These are phyloP conservation scores for Metridium senile DNA, from an alignment of 92 coral and sea anemone genomes.

Conservation along the genomic window DNA sequence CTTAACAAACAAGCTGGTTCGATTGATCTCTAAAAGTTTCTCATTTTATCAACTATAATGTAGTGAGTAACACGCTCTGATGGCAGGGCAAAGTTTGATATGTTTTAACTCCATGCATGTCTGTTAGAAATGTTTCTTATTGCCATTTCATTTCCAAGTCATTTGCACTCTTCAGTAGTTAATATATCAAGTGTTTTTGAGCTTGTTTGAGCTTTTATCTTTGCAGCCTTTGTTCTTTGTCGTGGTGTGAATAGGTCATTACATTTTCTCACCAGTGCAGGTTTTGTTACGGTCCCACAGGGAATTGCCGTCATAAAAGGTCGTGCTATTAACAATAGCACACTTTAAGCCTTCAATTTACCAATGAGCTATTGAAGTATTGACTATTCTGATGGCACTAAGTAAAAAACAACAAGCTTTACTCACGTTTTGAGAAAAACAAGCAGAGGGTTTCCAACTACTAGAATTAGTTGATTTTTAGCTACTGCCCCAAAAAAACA, in stretches of 20 bases:
- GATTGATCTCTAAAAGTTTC: too few species aligned
- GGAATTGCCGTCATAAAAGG: conserved; percentile 11
- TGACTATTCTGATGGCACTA: not conserved
- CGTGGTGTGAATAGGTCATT: conserved; percentile 6
- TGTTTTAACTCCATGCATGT: not conserved
- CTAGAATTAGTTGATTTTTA: not conserved
- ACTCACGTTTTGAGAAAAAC: not conserved
- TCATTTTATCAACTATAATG: too few species aligned
- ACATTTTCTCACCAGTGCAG: not conserved
- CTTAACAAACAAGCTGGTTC: too few species aligned
- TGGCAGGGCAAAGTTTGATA: too few species aligned
- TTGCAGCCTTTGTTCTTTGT: not conserved
- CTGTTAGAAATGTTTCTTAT: not conserved
- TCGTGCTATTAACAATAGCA: conserved; percentile 7
- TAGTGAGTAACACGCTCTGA: too few species aligned
- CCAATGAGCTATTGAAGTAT: not conserved
- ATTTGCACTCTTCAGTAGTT: not conserved
- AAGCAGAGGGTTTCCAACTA: not conserved
- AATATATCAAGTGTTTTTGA: not conserved
- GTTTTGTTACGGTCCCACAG: conserved; percentile 1
- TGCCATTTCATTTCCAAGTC: not conserved
- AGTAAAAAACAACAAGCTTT: not conserved
- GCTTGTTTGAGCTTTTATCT: not conserved
- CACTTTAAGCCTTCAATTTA: not conserved
- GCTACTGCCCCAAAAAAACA: too few species aligned